Conservation (phyloP, 2,888 invertebrate species). For the Noctua pronuba region DNA sequence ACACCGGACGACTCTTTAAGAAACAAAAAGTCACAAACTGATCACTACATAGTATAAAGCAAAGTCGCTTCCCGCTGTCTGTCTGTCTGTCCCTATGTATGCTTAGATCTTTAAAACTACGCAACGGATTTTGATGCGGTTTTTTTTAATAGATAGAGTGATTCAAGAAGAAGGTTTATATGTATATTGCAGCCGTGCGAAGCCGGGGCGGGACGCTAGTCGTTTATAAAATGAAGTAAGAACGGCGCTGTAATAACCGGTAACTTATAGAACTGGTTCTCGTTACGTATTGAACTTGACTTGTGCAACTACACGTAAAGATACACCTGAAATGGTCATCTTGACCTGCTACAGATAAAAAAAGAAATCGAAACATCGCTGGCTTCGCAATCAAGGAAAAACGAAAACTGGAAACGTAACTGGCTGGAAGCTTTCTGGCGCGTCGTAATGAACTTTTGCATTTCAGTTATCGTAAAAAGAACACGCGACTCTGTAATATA, state of each 20-base stretch:
- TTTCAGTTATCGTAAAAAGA: constrained; percentile 15
- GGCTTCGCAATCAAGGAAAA: constrained; percentile 40
- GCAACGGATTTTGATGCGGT: too few relatives aligned
- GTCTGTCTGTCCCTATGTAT: too few relatives aligned
- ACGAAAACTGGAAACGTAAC: constrained; percentile 34
- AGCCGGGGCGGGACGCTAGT: too few relatives aligned
- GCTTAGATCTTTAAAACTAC: too few relatives aligned
- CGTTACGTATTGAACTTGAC: constrained; percentile 82
- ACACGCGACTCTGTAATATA: constrained; percentile 4
- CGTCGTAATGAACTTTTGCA: constrained; percentile 30
- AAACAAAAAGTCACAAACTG: constrained; percentile 67
- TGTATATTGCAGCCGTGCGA: too few relatives aligned
- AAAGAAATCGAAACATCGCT: constrained; percentile 45
- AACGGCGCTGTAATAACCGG: constrained; percentile 80
- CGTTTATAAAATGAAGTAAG: constrained; percentile 80
- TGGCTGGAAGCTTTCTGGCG: constrained; percentile 15
- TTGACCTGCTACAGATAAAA: constrained; percentile 61
- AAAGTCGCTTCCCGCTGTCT: too few relatives aligned
- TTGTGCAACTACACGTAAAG: constrained; percentile 69
- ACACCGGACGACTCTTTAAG: constrained; percentile 46
- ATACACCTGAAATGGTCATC: constrained; percentile 68
- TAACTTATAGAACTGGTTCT: constrained; percentile 83
- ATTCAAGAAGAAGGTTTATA: too few relatives aligned
- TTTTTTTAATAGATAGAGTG: too few relatives aligned
- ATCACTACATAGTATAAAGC: too few relatives aligned